Percentiles rank a stretch among this genome's conserved stretches.
Evolutionary conservation across 2,888 invertebrate species (phyloP).

Genomic region (Brassicogethes aeneus): DNA sequence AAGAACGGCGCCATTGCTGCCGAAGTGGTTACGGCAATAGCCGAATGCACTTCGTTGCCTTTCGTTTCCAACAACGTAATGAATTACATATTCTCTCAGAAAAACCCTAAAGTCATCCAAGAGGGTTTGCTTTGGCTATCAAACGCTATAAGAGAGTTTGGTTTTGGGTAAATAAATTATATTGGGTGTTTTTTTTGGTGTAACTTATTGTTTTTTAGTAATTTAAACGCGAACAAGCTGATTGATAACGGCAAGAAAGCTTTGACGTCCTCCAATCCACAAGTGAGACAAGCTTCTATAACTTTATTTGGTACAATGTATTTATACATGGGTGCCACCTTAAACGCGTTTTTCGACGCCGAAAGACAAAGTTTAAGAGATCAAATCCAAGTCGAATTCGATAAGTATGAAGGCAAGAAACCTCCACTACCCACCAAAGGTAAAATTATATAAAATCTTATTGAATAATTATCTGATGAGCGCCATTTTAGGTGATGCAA

Average conservation of each 20-base stretch:
- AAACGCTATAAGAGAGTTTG: slow-evolving; percentile 75
- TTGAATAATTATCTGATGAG: too few species aligned
- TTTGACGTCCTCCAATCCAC: slow-evolving; percentile 75
- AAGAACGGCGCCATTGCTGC: slow-evolving; percentile 65
- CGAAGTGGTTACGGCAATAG: slow-evolving; percentile 63
- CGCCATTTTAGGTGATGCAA: slow-evolving; percentile 25
- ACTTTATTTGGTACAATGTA: slow-evolving; percentile 68
- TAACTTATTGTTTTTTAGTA: slow-evolving; percentile 32
- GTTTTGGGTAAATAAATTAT: slow-evolving; percentile 62
- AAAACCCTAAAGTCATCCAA: slow-evolving; percentile 85
- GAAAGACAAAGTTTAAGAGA: slow-evolving; percentile 80
- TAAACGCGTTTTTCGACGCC: slow-evolving; percentile 72
- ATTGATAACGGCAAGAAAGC: slow-evolving; percentile 77
- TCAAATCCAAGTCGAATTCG: slow-evolving; percentile 78
- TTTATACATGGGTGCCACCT: slow-evolving; percentile 67
- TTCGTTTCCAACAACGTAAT: slow-evolving; percentile 64
- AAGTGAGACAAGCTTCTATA: slow-evolving; percentile 70
- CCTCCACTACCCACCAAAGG: slow-evolving; percentile 70
- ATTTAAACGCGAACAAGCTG: slow-evolving; percentile 60
- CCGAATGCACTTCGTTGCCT: slow-evolving; percentile 70
- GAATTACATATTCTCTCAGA: slow-evolving; percentile 70
- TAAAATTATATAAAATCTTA: slow-evolving; percentile 5
- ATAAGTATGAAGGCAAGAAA: slow-evolving; percentile 66
- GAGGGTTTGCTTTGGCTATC: slow-evolving; percentile 77
- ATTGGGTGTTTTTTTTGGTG: too few species aligned